Conservation (phyloP, 2,113 vertebrate genomes). For the Chaetodon auriga region DNA sequence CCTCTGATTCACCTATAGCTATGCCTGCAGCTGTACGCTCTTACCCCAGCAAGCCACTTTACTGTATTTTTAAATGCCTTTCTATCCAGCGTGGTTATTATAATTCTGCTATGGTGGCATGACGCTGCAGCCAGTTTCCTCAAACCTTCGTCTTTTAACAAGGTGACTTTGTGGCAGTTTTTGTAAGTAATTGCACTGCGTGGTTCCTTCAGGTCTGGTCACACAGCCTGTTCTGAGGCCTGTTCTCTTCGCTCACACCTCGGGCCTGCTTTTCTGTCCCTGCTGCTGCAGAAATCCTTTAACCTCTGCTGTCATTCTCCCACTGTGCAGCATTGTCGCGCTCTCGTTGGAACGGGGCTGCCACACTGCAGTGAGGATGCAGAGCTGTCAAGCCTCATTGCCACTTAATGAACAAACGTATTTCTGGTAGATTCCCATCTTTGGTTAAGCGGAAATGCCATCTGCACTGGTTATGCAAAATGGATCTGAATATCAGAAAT, state of each 20-base stretch:
- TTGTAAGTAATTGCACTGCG: slow-evolving; percentile 45
- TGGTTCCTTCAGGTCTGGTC: slow-evolving; percentile 63
- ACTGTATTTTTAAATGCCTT: slow-evolving; percentile 41
- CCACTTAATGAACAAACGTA: slow-evolving; percentile 81
- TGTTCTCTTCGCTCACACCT: slow-evolving; percentile 56
- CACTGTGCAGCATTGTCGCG: slow-evolving; percentile 49
- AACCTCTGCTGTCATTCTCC: slow-evolving; percentile 77
- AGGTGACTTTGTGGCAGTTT: slow-evolving; percentile 71
- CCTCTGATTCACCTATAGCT: slow-evolving; percentile 55
- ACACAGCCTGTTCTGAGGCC: slow-evolving; percentile 49
- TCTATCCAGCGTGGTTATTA: slow-evolving; percentile 43
- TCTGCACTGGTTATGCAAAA: slow-evolving; percentile 62
- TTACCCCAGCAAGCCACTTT: slow-evolving; percentile 41
- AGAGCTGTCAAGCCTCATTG: slow-evolving; percentile 78
- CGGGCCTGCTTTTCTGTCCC: slow-evolving; percentile 52
- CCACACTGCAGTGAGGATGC: slow-evolving; percentile 65
- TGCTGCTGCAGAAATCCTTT: slow-evolving; percentile 73
- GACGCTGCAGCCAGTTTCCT: slow-evolving; percentile 38
- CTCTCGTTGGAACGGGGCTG: slow-evolving; percentile 49
- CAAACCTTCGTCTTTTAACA: slow-evolving; percentile 52
- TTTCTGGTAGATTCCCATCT: slow-evolving; percentile 68
- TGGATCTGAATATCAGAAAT: slow-evolving; percentile 39
- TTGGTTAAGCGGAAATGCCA: slow-evolving; percentile 66
- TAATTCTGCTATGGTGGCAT: slow-evolving; percentile 39
- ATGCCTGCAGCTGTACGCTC: slow-evolving; percentile 24